Evolutionary conservation across 2,888 invertebrate species (phyloP).

Genomic region (Phytoseiulus persimilis): DNA sequence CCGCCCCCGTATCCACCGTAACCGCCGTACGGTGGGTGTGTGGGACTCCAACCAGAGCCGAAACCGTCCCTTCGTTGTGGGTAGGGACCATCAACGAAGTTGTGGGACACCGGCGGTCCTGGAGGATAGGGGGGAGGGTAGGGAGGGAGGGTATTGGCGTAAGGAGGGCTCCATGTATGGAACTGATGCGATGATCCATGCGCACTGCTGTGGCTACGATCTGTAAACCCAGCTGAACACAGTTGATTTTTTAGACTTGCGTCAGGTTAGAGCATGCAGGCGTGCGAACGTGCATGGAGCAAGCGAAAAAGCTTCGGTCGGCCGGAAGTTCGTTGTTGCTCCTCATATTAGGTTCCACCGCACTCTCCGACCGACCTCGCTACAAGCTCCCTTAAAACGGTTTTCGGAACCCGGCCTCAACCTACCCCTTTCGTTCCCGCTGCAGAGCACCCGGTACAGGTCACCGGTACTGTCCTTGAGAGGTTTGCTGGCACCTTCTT

Average conservation of each 20-base stretch:
- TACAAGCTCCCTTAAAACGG: not conserved
- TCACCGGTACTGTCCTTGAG: slow-evolving; percentile 45
- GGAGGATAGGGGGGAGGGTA: slow-evolving; percentile 6
- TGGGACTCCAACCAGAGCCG: slow-evolving; percentile 43
- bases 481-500: slow-evolving; percentile 40
- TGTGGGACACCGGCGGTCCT: slow-evolving; percentile 15
- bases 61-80: slow-evolving; percentile 34
- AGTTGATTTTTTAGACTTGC: not conserved
- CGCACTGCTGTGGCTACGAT: slow-evolving; percentile 35
- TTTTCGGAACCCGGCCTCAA: not conserved
- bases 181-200: slow-evolving; percentile 26
- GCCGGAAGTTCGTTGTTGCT: not conserved
- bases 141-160: slow-evolving; percentile 19
- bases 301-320: not conserved
- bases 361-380: not conserved
- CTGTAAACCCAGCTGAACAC: slow-evolving; percentile 33
- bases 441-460: slow-evolving; percentile 45
- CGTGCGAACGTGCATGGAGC: not conserved
- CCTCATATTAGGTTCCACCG: not conserved
- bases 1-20: slow-evolving; percentile 42
- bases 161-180: slow-evolving; percentile 29
- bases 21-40: slow-evolving; percentile 28
- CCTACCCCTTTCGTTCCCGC: slow-evolving; percentile 45
- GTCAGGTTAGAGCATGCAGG: not conserved
- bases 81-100: slow-evolving; percentile 25